A percentile compares a stretch with the other conserved stretches of the same genome.
These are phyloP conservation scores for Corynorhinus townsendii DNA, from an alignment of 2,113 vertebrate species.

Conservation along the genomic window DNA sequence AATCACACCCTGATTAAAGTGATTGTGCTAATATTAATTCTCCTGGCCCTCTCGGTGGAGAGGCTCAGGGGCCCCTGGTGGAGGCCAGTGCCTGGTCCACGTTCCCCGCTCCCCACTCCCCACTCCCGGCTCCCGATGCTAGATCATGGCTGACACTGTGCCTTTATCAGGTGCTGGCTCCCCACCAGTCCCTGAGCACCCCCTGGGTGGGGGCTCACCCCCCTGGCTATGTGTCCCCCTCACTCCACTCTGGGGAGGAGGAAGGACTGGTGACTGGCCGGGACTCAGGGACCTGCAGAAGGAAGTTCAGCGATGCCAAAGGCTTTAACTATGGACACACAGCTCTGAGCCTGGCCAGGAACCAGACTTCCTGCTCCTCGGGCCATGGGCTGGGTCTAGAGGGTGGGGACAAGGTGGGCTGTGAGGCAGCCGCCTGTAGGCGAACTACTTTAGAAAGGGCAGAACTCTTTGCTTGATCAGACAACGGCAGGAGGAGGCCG, in stretches of 20 bases:
- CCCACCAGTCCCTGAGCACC: not conserved
- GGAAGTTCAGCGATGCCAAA: not conserved
- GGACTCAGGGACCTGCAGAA: not conserved
- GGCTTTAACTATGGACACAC: not conserved
- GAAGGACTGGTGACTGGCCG: not conserved
- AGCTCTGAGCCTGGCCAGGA: not conserved
- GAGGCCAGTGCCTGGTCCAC: not conserved
- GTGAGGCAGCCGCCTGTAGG: fast-evolving
- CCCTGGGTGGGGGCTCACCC: not conserved
- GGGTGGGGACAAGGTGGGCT: not conserved
- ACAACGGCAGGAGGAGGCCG: fast-evolving
- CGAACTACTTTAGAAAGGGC: not conserved
- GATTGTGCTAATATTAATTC: slow-evolving; percentile 56
- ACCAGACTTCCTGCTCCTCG: not conserved
- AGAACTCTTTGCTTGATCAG: not conserved
- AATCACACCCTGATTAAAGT: slow-evolving; percentile 70
- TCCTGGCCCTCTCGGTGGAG: fast-evolving
- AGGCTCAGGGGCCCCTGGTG: not conserved
- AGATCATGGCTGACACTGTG: not conserved
- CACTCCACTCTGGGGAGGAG: not conserved
- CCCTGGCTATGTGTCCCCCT: not conserved
- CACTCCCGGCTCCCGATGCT: fast-evolving
- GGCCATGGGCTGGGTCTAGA: not conserved
- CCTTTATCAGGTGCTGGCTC: not conserved
- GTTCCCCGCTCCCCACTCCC: not conserved